Base-by-base conservation (phyloP, 2,888 invertebrate species). In the Merodon equestris region DNA sequence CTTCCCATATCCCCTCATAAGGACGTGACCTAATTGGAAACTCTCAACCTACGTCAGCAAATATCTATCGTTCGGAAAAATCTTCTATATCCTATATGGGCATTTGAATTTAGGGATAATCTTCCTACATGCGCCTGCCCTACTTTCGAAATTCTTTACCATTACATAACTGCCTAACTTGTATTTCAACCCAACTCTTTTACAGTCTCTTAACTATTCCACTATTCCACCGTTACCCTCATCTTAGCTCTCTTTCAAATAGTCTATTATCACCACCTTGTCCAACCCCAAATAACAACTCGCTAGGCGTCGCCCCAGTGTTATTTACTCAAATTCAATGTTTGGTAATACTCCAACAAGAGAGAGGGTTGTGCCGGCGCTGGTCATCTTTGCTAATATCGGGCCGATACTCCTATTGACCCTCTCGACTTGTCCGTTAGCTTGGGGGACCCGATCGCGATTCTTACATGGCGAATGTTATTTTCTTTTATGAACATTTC, bases 201-300 rank as follows among this genome's bases (percentile, higher is more conserved):
- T 27, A 12, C 44, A 14, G 40, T 72, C 58, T 36, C 51, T 64
- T 12, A 27, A 9, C 18, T 38, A 60, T 36, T 18, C 17, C 18
- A 34, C 18, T 1, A 63, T 38, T 1, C 14, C 18, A n/a, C 34
- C 36, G 36, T n/a, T 18, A 9, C 19, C n/a, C 12, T 74, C 44
- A 42, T 82, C 67, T 44, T 82, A 66, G 17, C 45, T 53, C 15
- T 74, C 68, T 44, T 48, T 68, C 10, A 83, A 9, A 27, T 67
- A 58, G 60, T 85, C 84, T 54, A 71, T 53, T 12, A 82, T 45
- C 57, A 18, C 84, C 83, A 40, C 81, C 67, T 57, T 86, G 86
- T 36, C 82, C 27, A 2, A 84, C 54, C 0, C 85, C 86, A 56
- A 84, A 86, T 17, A 86, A 63, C 19, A 85, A 51, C 36, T 71